Evolutionary conservation across 2,888 invertebrate genomes (phyloP), one percentile per base, ranked within the genome.

Genomic region (Capitulum mitella): DNA sequence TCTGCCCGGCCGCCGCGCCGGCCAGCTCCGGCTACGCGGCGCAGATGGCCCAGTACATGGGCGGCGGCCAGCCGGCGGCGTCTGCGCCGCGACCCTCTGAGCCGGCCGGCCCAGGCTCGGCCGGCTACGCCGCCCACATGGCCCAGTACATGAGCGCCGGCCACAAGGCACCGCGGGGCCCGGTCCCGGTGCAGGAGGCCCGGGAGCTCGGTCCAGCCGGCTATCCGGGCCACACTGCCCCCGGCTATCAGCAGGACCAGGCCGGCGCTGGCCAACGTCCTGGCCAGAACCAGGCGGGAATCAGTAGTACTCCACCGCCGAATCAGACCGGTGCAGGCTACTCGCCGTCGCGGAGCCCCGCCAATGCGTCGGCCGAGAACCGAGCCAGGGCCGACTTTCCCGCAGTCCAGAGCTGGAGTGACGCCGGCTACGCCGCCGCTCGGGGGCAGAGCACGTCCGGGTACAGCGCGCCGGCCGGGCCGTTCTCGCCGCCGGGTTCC

Each of bases 1-100:
- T 78, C 3, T 80, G 79, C 64, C 75, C 75, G 58, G 78, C 70
- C 2, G 34, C 32, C 34, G 64, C 34, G 19, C 26, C 8, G 3
- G 61, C 32, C 3, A 0, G 37, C 1, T 22, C 19, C 22, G 70
- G 70, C 19, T 70, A 70, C 37, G 70, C 70, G 2, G 34, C 70
- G 1, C 70, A 70, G 37, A 70, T 70, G 70, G 70, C 70, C 2
- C 70, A 70, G 37, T 70, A 70, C 37, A 70, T 70, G 54, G n/a
- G 6, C 6, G 1, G 26, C n/a, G 54, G 54, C 54, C 54, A 54
- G 26, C 26, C 6, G 26, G 54, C 54, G 54, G 26, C 54, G 54
- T 26, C 6, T 6, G 64, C n/a, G n/a, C n/a, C n/a, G n/a, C n/a
- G n/a, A n/a, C n/a, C n/a, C n/a, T n/a, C n/a, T n/a, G n/a, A n/a